Evolutionary conservation across 2,113 vertebrate genomes (phyloP).

Genomic region (Heptranchias perlo): DNA sequence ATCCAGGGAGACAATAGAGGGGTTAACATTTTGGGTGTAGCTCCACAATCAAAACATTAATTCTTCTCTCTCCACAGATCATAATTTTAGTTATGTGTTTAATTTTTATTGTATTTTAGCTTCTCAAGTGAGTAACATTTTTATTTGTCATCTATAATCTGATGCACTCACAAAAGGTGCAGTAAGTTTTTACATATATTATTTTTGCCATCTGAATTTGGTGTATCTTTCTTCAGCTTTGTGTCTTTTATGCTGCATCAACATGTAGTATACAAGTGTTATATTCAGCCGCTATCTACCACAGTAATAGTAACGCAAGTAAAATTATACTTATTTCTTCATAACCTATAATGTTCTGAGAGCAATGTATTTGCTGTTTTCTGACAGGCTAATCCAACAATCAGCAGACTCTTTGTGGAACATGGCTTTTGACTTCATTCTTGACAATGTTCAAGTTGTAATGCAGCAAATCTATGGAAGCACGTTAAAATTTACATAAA

Average conservation of each 20-base stretch:
- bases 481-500: constrained; percentile 84
- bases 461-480: constrained; percentile 93
- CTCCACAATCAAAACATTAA: not conserved
- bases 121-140: not conserved
- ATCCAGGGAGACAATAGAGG: not conserved
- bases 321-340: not conserved
- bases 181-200: not conserved
- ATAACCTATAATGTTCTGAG: not conserved
- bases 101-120: not conserved
- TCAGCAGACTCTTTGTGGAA: constrained; percentile 96
- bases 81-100: not conserved
- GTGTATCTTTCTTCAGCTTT: not conserved
- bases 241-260: not conserved
- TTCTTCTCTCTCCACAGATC: not conserved
- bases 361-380: not conserved
- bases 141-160: not conserved
- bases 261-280: not conserved
- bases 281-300: not conserved
- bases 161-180: not conserved
- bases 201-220: not conserved
- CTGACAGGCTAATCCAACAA: constrained; percentile 85
- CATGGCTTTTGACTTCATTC: constrained; percentile 98
- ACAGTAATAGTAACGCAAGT: not conserved
- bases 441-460: constrained; percentile 97
- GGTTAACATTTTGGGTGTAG: not conserved